Evolutionary conservation across 53 echinoderm and acorn worm species (phyloP).

Genomic region (Actinopyga echinites): DNA sequence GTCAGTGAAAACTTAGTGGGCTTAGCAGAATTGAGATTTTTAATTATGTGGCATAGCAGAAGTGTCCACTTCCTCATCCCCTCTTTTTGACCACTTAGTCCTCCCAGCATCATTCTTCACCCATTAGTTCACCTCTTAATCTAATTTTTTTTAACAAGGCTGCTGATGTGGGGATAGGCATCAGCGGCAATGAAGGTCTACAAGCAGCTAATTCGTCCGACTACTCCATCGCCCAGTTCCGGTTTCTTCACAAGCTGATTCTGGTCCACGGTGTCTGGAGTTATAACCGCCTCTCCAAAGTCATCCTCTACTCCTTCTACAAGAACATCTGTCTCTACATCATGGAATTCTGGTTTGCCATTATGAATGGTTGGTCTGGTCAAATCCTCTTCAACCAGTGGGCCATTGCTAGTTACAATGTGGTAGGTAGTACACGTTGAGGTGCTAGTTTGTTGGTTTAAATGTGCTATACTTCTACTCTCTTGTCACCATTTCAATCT

Average conservation of each 20-base stretch:
- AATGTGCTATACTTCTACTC: no score
- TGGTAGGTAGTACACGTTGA: constrained; percentile 64
- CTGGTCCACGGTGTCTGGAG: constrained; percentile 97
- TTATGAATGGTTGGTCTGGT: constrained; percentile 97
- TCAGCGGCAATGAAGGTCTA: constrained; percentile 93
- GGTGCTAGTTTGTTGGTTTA: no score
- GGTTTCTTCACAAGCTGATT: constrained; percentile 95
- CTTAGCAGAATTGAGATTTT: no score
- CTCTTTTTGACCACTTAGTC: neutral
- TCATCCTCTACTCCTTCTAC: constrained; percentile 98
- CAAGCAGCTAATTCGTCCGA: constrained; percentile 97
- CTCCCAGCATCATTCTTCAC: neutral
- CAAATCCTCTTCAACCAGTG: constrained; percentile 98
- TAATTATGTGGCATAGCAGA: no score
- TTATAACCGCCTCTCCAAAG: constrained; percentile 92
- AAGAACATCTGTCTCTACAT: constrained; percentile 99
- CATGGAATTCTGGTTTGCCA: constrained; percentile 99
- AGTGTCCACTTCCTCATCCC: no score
- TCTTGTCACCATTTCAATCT: no score
- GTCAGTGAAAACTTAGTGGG: no score
- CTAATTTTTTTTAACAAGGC: constrained; percentile 40
- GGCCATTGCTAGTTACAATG: constrained; percentile 94
- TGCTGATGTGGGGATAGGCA: constrained; percentile 95
- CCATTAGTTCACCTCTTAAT: neutral
- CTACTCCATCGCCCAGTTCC: constrained; percentile 98